phyloP scores from a whole-genome alignment of 2,797 vertebrate species.

The Phataginus tricuspis region DNA sequence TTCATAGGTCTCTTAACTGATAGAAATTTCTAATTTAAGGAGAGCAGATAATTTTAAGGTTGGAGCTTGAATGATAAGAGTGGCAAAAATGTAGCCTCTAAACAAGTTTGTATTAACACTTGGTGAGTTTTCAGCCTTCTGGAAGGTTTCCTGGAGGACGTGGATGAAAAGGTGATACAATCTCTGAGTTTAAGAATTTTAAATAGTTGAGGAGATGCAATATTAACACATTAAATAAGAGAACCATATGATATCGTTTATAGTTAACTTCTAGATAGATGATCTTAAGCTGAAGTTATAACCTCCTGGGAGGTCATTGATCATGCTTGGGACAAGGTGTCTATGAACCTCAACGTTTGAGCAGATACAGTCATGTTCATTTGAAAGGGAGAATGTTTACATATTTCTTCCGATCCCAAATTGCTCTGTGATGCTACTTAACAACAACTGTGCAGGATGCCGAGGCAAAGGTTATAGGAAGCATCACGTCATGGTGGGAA shows the following conservation, averaged over 20 bases:
- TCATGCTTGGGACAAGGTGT: background rate
- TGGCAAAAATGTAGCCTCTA: background rate
- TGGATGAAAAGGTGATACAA: background rate
- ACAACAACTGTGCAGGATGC: background rate
- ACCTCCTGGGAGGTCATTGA: background rate
- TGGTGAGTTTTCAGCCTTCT: background rate
- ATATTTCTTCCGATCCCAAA: background rate
- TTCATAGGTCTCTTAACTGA: background rate
- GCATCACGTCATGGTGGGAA: accelerated
- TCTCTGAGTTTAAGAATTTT: background rate
- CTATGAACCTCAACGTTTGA: background rate
- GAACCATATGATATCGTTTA: background rate
- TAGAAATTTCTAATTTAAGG: background rate
- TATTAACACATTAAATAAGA: background rate
- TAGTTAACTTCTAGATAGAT: background rate
- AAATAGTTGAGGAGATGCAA: constrained; percentile 1
- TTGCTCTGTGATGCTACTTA: background rate
- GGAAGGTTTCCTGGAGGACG: background rate
- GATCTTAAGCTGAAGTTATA: background rate
- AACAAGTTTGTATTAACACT: background rate
- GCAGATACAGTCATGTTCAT: background rate
- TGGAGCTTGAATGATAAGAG: background rate
- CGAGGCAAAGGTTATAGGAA: background rate
- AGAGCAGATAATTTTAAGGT: background rate
- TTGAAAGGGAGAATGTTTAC: background rate